Evolutionary conservation across 2,888 invertebrate genomes (phyloP), one percentile per base, ranked within the genome.

Genomic region (Eubasilissa splendida): DNA sequence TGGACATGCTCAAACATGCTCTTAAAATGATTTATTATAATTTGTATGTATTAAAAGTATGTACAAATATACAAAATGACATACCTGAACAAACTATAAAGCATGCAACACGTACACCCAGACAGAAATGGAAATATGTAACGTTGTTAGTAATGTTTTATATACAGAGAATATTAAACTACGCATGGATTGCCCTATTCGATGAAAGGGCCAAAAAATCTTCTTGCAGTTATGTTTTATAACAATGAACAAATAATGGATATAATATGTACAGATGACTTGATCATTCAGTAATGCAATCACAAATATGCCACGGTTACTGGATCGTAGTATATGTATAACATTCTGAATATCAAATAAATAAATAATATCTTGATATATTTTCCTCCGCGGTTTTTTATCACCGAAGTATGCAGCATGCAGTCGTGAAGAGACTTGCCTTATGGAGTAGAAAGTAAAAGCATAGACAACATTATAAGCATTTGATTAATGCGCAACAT

Each of bases 371-470:
- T 33, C 33, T 31, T 63, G 8, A 22, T 53, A 52, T 70, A 52
- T 53, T 14, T 53, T 52, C 11, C 53, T 22, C 70, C 22, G 22
- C 22, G 70, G 52, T 14, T 58, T 12, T 33, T 54, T 11, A 75
- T 54, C 56, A 58, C 31, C 33, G 31, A 73, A 12, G 71, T 81
- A 54, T 76, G 53, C 53, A 58, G 65, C 82, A 79, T 82, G 80
- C 82, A 80, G 73, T 68, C 60, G 70, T 70, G 70, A 68, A 59
- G 66, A 59, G 76, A 78, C 82, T 82, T 80, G 80, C 71, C 80
- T 56, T 73, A 78, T 82, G 80, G 82, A 82, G 80, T 78, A 80
- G 80, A 78, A 50, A 73, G 31, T 58, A 33, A 60, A 74, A 60
- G 60, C 75, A 60, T 58, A 56, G 59, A 75, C 60, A 60, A 11